phyloP scores from a whole-genome alignment of 2,888 invertebrate species.

The Homarus gammarus region DNA sequence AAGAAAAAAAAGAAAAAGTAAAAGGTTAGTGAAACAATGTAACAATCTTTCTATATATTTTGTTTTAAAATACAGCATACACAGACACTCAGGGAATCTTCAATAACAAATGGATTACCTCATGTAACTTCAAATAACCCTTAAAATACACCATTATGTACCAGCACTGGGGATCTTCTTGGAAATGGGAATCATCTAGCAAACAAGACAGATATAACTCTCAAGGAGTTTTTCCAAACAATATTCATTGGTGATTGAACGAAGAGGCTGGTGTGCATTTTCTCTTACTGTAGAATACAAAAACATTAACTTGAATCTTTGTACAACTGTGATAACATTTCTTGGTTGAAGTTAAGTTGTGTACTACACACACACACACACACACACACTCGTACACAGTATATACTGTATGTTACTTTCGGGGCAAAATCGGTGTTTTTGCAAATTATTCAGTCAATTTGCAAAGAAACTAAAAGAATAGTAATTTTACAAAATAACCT shows the following conservation, averaged over 20 bases:
- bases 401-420: too few relatives aligned
- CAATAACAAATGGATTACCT: slow-evolving; percentile 44
- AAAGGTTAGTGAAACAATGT: neutral
- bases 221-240: neutral
- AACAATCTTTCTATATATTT: slow-evolving; percentile 44
- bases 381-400: too few relatives aligned
- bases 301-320: neutral
- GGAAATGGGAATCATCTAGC: neutral
- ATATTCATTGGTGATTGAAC: neutral
- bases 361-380: neutral
- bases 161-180: slow-evolving; percentile 14
- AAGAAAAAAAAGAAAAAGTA: neutral
- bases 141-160: slow-evolving; percentile 17
- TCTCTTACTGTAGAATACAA: neutral
- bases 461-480: too few relatives aligned
- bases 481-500: too few relatives aligned
- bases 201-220: neutral
- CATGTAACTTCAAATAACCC: slow-evolving; percentile 29
- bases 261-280: neutral
- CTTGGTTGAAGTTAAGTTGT: neutral
- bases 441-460: too few relatives aligned
- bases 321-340: neutral
- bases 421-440: too few relatives aligned
- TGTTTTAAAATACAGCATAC: slow-evolving; percentile 56
- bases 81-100: slow-evolving; percentile 54